Percentiles rank a stretch among this genome's conserved stretches.
Evolutionary conservation across 2,113 vertebrate genomes (phyloP).

Genomic region (Crypturellus undulatus): DNA sequence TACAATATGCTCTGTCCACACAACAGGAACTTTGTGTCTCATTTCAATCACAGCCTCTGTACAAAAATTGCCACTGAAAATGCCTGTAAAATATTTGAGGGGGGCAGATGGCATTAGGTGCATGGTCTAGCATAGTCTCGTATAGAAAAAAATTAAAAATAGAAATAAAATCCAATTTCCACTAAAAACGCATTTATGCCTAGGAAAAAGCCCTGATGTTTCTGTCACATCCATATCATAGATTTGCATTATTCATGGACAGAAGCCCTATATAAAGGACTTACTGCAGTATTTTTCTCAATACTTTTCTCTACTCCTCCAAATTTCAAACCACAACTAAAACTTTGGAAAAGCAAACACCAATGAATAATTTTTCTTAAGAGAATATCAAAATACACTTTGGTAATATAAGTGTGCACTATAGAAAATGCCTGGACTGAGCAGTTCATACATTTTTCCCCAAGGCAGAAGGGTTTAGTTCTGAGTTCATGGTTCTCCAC

Average conservation of each 20-base stretch:
- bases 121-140: neutral
- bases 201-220: neutral
- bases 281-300: neutral
- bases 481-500: neutral
- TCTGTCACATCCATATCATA: neutral
- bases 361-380: neutral
- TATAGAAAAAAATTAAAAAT: neutral
- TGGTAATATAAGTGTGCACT: neutral
- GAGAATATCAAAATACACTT: neutral
- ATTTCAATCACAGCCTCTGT: neutral
- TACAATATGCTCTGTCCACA: neutral
- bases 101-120: neutral
- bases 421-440: neutral
- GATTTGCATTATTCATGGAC: neutral
- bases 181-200: neutral
- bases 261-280: neutral
- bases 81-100: neutral
- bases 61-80: neutral
- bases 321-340: neutral
- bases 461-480: neutral
- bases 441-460: neutral
- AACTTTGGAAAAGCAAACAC: neutral
- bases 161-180: neutral
- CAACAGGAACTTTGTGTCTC: neutral
- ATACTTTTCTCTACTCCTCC: neutral